Conservation (phyloP, 2,888 invertebrate species). For the Caenorhabditis sp. region DNA sequence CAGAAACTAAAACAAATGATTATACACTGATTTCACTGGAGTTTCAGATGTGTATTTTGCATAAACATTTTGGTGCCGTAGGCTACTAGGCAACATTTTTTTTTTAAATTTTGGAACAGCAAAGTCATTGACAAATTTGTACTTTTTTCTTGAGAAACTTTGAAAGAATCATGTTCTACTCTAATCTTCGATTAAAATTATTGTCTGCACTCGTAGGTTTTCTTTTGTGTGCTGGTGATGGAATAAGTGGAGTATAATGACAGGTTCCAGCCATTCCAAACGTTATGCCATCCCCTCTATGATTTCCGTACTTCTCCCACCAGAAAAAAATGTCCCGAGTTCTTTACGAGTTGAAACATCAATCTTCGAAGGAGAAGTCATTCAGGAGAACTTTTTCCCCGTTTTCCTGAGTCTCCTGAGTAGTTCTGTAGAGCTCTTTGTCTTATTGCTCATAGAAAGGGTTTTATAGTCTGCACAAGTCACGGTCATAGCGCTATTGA, state of each 20-base stretch:
- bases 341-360: slow-evolving; percentile 43
- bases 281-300: slow-evolving; percentile 5
- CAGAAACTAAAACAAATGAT: background rate
- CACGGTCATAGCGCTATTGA: slow-evolving; percentile 25
- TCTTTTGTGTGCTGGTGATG: slow-evolving; percentile 30
- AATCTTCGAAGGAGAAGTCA: slow-evolving; percentile 16
- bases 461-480: slow-evolving; percentile 41
- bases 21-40: background rate
- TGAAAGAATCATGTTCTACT: background rate
- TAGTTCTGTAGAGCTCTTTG: slow-evolving; percentile 37
- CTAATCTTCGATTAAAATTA: background rate
- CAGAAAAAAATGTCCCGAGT: slow-evolving; percentile 11
- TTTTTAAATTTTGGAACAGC: background rate
- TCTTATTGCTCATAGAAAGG: slow-evolving; percentile 34
- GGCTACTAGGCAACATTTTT: background rate
- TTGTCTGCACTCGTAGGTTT: slow-evolving; percentile 23
- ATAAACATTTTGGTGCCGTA: too few species aligned
- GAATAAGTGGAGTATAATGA: slow-evolving; percentile 54
- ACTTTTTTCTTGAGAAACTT: background rate
- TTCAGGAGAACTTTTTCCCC: slow-evolving; percentile 27
- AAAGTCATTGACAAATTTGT: background rate
- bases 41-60: background rate
- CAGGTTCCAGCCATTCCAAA: slow-evolving; percentile 24
- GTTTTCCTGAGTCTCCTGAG: slow-evolving; percentile 32
- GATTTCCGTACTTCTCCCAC: slow-evolving; percentile 40